Base-by-base conservation (phyloP, 2,797 vertebrate species). In the Thalassophryne amazonica region DNA sequence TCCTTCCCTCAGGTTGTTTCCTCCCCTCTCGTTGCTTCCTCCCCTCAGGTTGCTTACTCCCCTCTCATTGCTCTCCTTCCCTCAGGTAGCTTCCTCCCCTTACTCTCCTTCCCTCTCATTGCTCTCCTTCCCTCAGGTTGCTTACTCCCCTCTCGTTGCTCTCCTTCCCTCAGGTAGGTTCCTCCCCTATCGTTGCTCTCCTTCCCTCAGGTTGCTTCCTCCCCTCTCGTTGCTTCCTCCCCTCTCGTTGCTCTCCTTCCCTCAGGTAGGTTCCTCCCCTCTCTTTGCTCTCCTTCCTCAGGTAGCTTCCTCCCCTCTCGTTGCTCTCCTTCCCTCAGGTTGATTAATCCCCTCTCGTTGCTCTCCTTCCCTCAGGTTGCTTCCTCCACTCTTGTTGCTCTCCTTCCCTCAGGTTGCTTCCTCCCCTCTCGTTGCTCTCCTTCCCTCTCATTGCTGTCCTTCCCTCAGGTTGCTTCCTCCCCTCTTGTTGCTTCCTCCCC, bases 31-130 rank as follows among this genome's bases (percentile, higher is more conserved):
- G n/a, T n/a, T n/a, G n/a, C n/a, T 18, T 27, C 21, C 5, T 4
- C 14, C 64, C 14, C 35, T 13, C 28, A 11, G 6, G 33, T 22
- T 10, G 17, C 27, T 25, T 20, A 11, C 22, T 41, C 29, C 14
- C 32, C 28, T 21, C 36, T 17, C 35, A 19, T 4, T 11, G 7
- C 12, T 40, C 61, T 15, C 30, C 17, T 42, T 40, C 60, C 69
- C 75, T 76, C 34, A 56, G 75, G 68, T 62, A 70, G 67, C 56
- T 65, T 73, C 63, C 60, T 62, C 33, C n/a, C n/a, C n/a, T n/a
- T n/a, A n/a, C n/a, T n/a, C n/a, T n/a, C n/a, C n/a, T n/a, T 46
- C 57, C 60, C 50, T 31, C 42, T 55, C 45, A 16, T 52, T 34
- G 55, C 60, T 45, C 69, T 69, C 38, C 56, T 46, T 31, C 50